Conservation (phyloP, 2,797 vertebrate species). For the Sebastes hubbsi region DNA sequence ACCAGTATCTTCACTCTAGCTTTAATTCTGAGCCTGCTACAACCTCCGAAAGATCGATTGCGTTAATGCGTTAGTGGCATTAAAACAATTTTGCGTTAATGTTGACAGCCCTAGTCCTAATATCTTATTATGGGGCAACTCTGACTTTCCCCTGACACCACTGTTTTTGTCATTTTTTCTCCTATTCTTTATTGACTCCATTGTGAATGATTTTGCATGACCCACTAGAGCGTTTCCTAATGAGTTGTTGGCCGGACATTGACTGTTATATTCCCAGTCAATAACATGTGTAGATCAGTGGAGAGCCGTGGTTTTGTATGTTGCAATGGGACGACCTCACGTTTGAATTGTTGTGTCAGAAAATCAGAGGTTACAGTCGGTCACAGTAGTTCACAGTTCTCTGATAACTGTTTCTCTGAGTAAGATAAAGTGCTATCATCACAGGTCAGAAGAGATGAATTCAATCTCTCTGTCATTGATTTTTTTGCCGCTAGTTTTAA, state of each 20-base stretch:
- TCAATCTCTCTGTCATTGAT: slow-evolving; percentile 9
- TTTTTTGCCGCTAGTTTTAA: slow-evolving; percentile 32
- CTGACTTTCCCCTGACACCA: background rate
- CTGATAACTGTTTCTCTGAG: slow-evolving; percentile 8
- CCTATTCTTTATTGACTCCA: background rate
- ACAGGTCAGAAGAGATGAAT: background rate
- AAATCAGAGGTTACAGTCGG: background rate
- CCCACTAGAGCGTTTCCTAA: background rate
- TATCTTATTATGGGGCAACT: background rate
- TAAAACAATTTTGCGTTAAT: too few relatives aligned
- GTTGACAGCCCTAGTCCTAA: too few relatives aligned
- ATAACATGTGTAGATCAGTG: background rate
- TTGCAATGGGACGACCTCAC: background rate
- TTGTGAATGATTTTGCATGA: background rate
- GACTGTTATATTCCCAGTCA: slow-evolving; percentile 19
- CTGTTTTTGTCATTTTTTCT: background rate
- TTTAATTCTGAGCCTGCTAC: too few relatives aligned
- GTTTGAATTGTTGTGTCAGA: slow-evolving; percentile 3
- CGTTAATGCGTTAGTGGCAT: too few relatives aligned
- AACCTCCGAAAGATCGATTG: too few relatives aligned
- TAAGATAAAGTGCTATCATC: background rate
- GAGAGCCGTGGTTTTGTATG: background rate
- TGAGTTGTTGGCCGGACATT: slow-evolving; percentile 5
- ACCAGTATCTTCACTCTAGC: too few relatives aligned
- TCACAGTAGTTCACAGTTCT: background rate